Base-by-base conservation (phyloP, 2,113 vertebrate genomes). In the Sinocyclocheilus maitianheensis region DNA sequence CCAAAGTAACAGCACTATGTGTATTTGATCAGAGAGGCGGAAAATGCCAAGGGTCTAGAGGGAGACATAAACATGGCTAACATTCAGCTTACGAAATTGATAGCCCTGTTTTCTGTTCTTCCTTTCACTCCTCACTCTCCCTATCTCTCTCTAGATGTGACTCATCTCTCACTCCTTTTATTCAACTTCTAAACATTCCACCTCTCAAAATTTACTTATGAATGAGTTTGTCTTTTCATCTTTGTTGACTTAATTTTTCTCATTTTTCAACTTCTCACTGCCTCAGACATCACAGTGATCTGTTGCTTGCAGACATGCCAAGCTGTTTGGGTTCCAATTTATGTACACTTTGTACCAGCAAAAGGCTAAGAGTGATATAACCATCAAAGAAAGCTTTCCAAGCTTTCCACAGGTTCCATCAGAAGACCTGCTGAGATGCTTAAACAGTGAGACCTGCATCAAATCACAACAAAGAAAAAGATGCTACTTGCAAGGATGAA, bases 231-330 rank as follows among this genome's bases (percentile, higher is more conserved):
- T 34, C 40, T 26, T 69, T 69, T 82, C 2, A 71, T 37, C 63
- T 71, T 12, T 10, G 8, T 65, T 63, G 12, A 55, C 63, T 80
- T 11, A 1, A 4, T 77, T 51, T 77, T 13, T 76, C 30, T 79
- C 1, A 48, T 78, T 20, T 76, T 30, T 77, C 40, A 37, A 24
- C 84, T 85, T 65, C 10, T 78, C 24, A n/a, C 76, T 78, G 10
- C 62, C 62, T 80, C 22, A 83, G 78, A 20, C 13, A 18, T 77
- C 43, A 79, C 69, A 93, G 90, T 75, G 76, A 82, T 71, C 78
- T 85, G 85, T 89, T 92, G 91, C 92, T 92, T 92, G 78, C 84
- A 88, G 89, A 89, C 89, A 89, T 88, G 90, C 89, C n/a, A 43
- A 84, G 72, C 83, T 87, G 75, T 91, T 92, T 88, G 88, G 81